Conservation (phyloP, 2,888 invertebrate species). For the Macropis europaea region DNA sequence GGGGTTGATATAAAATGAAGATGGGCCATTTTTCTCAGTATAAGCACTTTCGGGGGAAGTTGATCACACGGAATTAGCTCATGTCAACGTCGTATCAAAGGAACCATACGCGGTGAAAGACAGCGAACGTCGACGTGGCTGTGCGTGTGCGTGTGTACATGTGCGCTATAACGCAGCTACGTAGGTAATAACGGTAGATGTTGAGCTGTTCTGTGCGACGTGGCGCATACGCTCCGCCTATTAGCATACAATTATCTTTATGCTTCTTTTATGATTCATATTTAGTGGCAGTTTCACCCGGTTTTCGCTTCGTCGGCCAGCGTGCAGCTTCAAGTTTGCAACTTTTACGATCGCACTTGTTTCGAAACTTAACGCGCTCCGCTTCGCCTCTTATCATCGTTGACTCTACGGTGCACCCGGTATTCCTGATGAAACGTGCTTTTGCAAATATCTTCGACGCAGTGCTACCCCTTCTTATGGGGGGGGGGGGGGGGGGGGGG, state of each 20-base stretch:
- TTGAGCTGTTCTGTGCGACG: constrained; percentile 61
- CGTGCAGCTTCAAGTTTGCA: constrained; percentile 54
- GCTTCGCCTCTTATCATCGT: constrained; percentile 56
- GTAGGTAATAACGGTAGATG: constrained; percentile 54
- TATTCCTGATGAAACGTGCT: constrained; percentile 53
- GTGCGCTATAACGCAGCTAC: constrained; percentile 41
- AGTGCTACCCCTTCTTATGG: no score
- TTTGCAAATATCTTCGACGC: constrained; percentile 40
- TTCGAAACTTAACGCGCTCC: constrained; percentile 59
- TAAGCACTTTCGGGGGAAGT: constrained; percentile 6
- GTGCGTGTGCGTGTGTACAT: constrained; percentile 1
- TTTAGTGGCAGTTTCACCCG: constrained; percentile 63
- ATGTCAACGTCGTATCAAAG: constrained; percentile 38
- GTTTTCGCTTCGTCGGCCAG: constrained; percentile 34
- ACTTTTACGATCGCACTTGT: constrained; percentile 67
- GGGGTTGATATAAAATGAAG: constrained; percentile 14
- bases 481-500: no score
- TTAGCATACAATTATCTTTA: constrained; percentile 76
- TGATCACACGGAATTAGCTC: constrained; percentile 45
- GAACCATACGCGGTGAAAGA: constrained; percentile 14
- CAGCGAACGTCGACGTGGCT: neutral
- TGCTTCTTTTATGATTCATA: constrained; percentile 74
- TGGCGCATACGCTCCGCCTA: constrained; percentile 68
- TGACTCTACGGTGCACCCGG: constrained; percentile 20
- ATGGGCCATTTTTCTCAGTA: neutral